Evolutionary conservation across 2,888 invertebrate genomes (phyloP), one percentile per base, ranked within the genome.

Genomic region (Polymixis lichenea): DNA sequence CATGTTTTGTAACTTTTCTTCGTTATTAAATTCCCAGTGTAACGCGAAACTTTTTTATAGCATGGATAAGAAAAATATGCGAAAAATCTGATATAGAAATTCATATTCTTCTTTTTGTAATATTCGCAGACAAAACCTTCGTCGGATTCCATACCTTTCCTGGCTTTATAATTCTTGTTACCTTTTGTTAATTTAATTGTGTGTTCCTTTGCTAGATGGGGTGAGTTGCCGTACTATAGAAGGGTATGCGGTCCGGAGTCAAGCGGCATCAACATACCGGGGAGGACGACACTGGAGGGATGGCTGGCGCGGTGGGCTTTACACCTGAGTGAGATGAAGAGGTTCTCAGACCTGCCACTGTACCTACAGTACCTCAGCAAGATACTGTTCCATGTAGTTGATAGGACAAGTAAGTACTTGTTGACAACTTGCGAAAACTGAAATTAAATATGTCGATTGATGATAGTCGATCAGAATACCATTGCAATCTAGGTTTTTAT

Each of bases 311-410:
- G 97, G 84, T 98, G 98, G 98, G 97, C 97, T 0, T 94, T 97
- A 49, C 94, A 97, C 65, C 94, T 96, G 13, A 93, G 93, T 80
- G 88, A 93, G 43, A 91, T 94, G 91, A 94, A 94, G 79, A 90
- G 97, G 80, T 97, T 98, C 89, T 93, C 96, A 0, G 97, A 98
- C 86, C 97, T 98, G 80, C 98, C 98, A 0, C 95, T 98, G n/a
- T 98, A 98, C 97, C 93, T 98, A 62, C 98, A 98, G 90, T 98
- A 98, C 91, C 97, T 98, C 84, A 97, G 98, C 89, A 98, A 98
- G 95, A 97, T 98, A 87, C 91, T 98, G 56, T 98, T 98, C 91
- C 97, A 97, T 90, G 97, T 98, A 38, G 97, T 98, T 75, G 98
- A 98, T 90, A 97, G 97, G 92, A 97, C 97, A 88, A 97, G 98